phyloP scores from a whole-genome alignment of 2,797 vertebrate genomes.

The Fundulus diaphanus region DNA sequence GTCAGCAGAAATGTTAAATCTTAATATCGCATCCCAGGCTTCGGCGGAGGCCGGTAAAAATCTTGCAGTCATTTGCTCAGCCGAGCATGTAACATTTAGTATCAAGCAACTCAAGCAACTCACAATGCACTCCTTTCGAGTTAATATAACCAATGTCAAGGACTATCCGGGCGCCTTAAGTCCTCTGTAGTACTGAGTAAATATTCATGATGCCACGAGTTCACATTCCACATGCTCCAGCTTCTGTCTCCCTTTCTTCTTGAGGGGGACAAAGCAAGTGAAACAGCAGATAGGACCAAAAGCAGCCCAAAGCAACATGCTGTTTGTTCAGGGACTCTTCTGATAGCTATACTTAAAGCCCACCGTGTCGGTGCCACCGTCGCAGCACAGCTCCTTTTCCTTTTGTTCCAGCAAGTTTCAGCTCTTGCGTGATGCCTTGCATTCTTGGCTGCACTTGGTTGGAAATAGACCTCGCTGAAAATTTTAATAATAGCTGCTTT shows the following conservation, averaged over 20 bases:
- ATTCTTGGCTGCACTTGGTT: constrained; percentile 58
- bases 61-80: constrained; percentile 62
- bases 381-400: constrained; percentile 40
- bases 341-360: constrained; percentile 42
- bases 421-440: constrained; percentile 57
- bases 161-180: constrained; percentile 46
- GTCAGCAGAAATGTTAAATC: constrained; percentile 69
- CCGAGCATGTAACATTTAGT: constrained; percentile 61
- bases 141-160: constrained; percentile 57
- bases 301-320: constrained; percentile 29
- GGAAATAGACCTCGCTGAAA: constrained; percentile 71
- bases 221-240: constrained; percentile 45
- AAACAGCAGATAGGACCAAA: constrained; percentile 14
- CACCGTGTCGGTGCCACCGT: constrained; percentile 9
- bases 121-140: constrained; percentile 55
- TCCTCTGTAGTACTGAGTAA: constrained; percentile 52
- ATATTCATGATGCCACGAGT: constrained; percentile 59
- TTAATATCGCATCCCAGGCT: constrained; percentile 59
- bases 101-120: constrained; percentile 58
- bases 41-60: constrained; percentile 39
- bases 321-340: constrained; percentile 33
- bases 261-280: constrained; percentile 22
- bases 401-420: constrained; percentile 61
- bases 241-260: constrained; percentile 27
- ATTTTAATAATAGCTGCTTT: constrained; percentile 74